phyloP scores from a whole-genome alignment of 2,888 invertebrate species.

The Mayetiola destructor region DNA sequence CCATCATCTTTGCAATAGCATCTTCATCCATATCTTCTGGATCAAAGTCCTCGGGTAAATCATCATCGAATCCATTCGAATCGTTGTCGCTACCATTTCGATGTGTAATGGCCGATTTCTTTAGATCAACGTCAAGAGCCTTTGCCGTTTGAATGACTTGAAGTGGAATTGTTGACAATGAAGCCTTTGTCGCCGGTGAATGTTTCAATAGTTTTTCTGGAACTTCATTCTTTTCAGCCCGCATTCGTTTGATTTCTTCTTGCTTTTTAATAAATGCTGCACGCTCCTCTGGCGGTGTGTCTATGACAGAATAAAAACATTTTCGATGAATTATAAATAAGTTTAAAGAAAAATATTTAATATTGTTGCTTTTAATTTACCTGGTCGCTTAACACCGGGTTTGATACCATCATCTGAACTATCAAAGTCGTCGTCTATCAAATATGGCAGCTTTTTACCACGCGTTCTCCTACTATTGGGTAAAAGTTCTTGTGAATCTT shows the following conservation, averaged over 20 bases:
- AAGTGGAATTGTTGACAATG: conserved; percentile 32
- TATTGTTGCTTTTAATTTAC: background rate
- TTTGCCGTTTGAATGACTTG: conserved; percentile 35
- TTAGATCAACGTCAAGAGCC: conserved; percentile 33
- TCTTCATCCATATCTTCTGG: conserved; percentile 39
- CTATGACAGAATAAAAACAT: conserved; percentile 17
- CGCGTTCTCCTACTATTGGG: conserved; percentile 22
- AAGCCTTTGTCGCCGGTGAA: conserved; percentile 21
- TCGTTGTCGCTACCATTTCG: conserved; percentile 27
- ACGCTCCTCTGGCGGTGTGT: conserved; percentile 35
- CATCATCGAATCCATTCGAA: conserved; percentile 24
- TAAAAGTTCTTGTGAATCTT: conserved; percentile 16
- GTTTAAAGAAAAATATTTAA: background rate
- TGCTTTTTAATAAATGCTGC: conserved; percentile 34
- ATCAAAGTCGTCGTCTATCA: conserved; percentile 33
- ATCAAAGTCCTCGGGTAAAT: conserved; percentile 35
- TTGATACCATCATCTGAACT: conserved; percentile 35
- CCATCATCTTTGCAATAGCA: conserved; percentile 43
- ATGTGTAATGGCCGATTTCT: conserved; percentile 24
- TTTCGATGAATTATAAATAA: background rate
- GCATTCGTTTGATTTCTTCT: conserved; percentile 35
- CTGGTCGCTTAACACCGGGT: conserved; percentile 33
- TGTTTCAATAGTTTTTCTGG: conserved; percentile 32
- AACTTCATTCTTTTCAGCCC: conserved; percentile 34
- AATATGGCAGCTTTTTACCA: conserved; percentile 33